Conservation (phyloP, 1,140 invertebrate species). For the Spodoptera frugiperda region DNA sequence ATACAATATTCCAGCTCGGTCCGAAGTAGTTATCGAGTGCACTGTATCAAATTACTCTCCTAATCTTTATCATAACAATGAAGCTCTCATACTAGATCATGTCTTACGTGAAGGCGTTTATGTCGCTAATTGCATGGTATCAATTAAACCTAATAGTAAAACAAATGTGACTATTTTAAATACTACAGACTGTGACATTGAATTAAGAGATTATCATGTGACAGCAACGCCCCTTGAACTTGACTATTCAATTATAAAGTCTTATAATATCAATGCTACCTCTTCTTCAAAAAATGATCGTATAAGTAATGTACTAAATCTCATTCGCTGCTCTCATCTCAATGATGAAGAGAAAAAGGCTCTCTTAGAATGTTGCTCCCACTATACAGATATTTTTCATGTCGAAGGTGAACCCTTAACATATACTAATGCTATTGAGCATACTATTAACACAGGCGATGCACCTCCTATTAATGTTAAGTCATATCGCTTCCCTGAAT, state of each 20-base stretch:
- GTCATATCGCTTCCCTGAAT: constrained; percentile 56
- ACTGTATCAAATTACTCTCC: constrained; percentile 46
- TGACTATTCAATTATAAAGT: background rate
- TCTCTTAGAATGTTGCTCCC: constrained; percentile 45
- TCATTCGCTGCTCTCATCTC: constrained; percentile 42
- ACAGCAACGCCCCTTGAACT: constrained; percentile 35
- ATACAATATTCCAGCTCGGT: constrained; percentile 54
- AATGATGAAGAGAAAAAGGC: constrained; percentile 44
- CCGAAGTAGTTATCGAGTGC: constrained; percentile 55
- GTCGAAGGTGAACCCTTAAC: constrained; percentile 50
- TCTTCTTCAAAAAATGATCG: constrained; percentile 22
- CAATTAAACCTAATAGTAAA: constrained; percentile 51
- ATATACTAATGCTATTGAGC: constrained; percentile 54
- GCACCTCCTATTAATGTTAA: constrained; percentile 53
- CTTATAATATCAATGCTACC: constrained; percentile 22
- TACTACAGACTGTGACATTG: constrained; percentile 46
- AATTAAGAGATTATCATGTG: constrained; percentile 41
- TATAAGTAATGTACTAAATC: constrained; percentile 31
- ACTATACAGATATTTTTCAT: constrained; percentile 49
- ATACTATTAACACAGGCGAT: constrained; percentile 54
- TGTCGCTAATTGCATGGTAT: constrained; percentile 51
- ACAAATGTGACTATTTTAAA: constrained; percentile 53
- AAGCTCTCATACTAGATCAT: constrained; percentile 49
- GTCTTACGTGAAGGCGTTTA: constrained; percentile 45
- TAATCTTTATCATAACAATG: constrained; percentile 27